Evolutionary conservation across 2,888 invertebrate genomes (phyloP), one percentile per base, ranked within the genome.

Genomic region (Syrphus vitripennis): DNA sequence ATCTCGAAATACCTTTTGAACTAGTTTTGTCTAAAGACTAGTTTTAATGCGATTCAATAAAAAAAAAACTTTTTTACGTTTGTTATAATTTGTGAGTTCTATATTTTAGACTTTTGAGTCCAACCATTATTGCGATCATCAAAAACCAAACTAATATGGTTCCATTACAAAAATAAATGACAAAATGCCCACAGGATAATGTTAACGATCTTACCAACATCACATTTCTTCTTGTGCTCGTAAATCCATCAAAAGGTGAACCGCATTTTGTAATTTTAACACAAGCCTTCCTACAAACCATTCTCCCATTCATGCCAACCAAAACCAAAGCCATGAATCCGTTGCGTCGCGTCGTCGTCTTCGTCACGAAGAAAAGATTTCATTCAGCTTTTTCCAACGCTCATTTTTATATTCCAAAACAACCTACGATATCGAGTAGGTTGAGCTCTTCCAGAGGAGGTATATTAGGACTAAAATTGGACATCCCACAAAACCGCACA

Each of bases 401-500:
- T 77, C 74, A 65, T 74, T 70, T 77, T 82, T 70, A 45, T 69
- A 42, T 37, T 57, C 71, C 48, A 37, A 72, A 72, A 71, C 40
- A 61, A 63, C 63, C 65, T 50, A 77, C 59, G 40, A 53, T 10
- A 34, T 50, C 21, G 50, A 50, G 6, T 6, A 24, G 24, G 7
- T 29, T 16, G 40, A 34, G 42, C 31, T 34, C 72, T 24, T 12
- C 53, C 14, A 50, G 1, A 29, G 12, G 48, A 59, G 45, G 3
- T 19, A 34, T 77, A n/a, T n/a, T n/a, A 34, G 31, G 61, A 81
- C 81, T 77, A 57, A 86, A 53, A 55, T 82, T 74, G 86, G 77
- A 86, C 86, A 63, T 55, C 77, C 86, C 86, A 77, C 82, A 86
- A 83, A 86, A 86, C 86, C 86, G 65, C 86, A 86, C 21, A 67